Evolutionary conservation across 2,797 vertebrate genomes (phyloP).

Genomic region (Glossophaga mutica): DNA sequence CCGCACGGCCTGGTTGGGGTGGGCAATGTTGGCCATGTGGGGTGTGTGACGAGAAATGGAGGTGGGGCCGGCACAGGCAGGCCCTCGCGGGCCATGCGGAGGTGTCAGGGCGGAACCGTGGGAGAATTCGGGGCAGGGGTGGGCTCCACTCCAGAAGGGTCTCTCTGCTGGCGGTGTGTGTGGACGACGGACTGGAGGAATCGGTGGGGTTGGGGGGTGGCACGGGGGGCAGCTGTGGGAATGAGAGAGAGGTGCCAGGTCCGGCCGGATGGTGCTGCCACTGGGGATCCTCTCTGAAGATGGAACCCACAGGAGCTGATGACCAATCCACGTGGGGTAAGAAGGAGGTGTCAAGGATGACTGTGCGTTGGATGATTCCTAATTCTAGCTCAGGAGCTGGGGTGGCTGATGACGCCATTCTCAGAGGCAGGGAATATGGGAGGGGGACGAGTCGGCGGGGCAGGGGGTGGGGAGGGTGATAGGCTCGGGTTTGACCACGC

Average conservation of each 20-base stretch:
- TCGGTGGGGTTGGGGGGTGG: no score
- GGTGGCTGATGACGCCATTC: slow-evolving; percentile 57
- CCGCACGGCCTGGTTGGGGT: neutral
- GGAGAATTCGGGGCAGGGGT: neutral
- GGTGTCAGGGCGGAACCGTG: neutral
- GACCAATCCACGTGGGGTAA: slow-evolving; percentile 70
- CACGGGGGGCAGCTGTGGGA: neutral
- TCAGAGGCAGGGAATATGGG: slow-evolving; percentile 34
- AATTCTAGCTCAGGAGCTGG: slow-evolving; percentile 66
- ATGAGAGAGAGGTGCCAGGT: neutral
- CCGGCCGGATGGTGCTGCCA: neutral
- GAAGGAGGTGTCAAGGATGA: slow-evolving; percentile 68
- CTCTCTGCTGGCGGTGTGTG: neutral
- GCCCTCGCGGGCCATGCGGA: neutral
- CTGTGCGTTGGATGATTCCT: slow-evolving; percentile 67
- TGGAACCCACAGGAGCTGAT: slow-evolving; percentile 63
- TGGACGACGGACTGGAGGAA: neutral
- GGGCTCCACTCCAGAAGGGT: neutral
- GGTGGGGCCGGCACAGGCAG: neutral
- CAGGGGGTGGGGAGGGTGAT: neutral
- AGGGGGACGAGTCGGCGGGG: neutral
- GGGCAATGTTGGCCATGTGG: neutral
- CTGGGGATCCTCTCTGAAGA: slow-evolving; percentile 3
- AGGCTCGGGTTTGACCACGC: neutral
- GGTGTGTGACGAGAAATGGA: neutral